Evolutionary conservation across 2,113 vertebrate species (phyloP), one percentile per base, ranked within the genome.

Genomic region (Grammomys dolichurus): DNA sequence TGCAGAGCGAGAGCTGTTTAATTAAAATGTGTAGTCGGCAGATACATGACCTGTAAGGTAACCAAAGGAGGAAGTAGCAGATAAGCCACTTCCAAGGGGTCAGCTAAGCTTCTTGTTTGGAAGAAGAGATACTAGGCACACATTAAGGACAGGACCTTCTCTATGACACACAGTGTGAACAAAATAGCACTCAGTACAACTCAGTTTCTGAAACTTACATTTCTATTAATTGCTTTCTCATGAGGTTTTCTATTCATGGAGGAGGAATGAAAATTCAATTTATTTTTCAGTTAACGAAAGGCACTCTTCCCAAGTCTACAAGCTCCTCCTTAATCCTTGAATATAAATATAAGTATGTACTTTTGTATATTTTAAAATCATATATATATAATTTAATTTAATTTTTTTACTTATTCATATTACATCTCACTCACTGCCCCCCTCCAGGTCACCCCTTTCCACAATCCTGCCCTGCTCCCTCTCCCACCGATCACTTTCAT

Each of bases 21-120:
- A 97, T 97, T 96, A 96, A 93, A 96, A 94, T 93, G 94, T 95
- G 95, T 91, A 69, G 28, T 67, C 91, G 48, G 67, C 51, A 63
- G 86, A 95, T 97, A 90, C 19, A 65, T 87, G 92, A 96, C 87
- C 89, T 94, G 87, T 82, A 84, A 87, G 77, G 36, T 0, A 6
- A 76, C 76, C 46, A 22, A 94, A 95, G 51, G 82, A 95, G 88
- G 67, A 93, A 56, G 63, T 33, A 40, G 80, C 33, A 67, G 90
- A 69, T 56, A 96, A 43, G 69, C 88, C 87, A 6, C 22, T 92
- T 93, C 90, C 77, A 36, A 7, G 86, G 51, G 43, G 36, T 63
- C 46, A 48, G 36, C 56, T n/a, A 20, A 81, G 33, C 56, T 54
- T 58, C 19, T 58, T 78, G 56, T 6, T 11, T 7, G 26, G 67